Evolutionary conservation across 2,113 vertebrate species (phyloP).

Genomic region (Thymallus thymallus): DNA sequence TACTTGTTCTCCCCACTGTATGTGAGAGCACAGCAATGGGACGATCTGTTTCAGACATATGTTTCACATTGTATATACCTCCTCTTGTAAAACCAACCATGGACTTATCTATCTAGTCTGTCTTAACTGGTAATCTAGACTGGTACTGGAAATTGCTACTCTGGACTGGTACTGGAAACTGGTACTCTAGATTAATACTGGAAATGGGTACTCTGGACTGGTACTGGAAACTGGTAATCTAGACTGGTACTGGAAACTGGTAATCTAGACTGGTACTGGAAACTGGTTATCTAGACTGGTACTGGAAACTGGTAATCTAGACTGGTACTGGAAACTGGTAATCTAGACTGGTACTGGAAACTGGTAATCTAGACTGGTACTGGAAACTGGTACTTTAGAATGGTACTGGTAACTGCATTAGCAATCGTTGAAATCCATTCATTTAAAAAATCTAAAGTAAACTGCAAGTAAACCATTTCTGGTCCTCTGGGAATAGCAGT

Average conservation of each 20-base stretch:
- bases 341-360: no score
- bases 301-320: no score
- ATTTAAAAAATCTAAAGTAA: conserved; percentile 19
- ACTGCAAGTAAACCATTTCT: conserved; percentile 33
- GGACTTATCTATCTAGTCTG: conserved; percentile 1
- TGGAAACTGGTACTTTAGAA: no score
- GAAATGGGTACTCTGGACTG: background rate
- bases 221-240: no score
- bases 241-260: no score
- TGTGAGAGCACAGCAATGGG: conserved; percentile 23
- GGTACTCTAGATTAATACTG: no score
- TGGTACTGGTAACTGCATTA: conserved; percentile 17
- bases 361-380: no score
- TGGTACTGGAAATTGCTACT: no score
- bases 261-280: no score
- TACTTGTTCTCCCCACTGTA: no score
- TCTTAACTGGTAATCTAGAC: background rate
- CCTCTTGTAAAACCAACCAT: conserved; percentile 8
- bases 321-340: no score
- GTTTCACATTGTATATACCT: conserved; percentile 27
- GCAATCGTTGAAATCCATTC: conserved; percentile 4
- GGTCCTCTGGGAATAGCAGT: conserved; percentile 40
- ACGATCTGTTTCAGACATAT: background rate
- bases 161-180: no score
- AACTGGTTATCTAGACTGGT: background rate